Base-by-base conservation (phyloP, 1,140 invertebrate genomes). In the Lordiphosa clarofinis region DNA sequence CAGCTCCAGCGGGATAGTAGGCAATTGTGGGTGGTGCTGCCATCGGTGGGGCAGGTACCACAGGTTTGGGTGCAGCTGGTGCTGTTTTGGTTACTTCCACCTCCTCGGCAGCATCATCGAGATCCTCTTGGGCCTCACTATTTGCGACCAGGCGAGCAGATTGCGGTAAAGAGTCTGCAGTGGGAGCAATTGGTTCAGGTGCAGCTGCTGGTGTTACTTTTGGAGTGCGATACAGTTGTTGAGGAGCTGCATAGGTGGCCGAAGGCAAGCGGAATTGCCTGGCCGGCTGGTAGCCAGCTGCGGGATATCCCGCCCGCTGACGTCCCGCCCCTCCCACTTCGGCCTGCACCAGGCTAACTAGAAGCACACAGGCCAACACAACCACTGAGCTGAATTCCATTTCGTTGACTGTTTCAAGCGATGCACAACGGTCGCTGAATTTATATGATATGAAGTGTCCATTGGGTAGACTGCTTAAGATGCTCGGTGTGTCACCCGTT, bases 1-100 rank as follows among this genome's bases (percentile, higher is more conserved):
- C 62, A n/a, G 82, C 69, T 40, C 62, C 65, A 3, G 82, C 82
- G 7, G 82, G 82, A 61, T 81, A 86, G 42, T 86, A 86, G 24
- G 73, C 60, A 15, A 86, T 43, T 5, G 71, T 69, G 8, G 72
- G 72, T 5, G 58, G 66, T 6, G 35, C 31, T 0, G 48, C 21
- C 4, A 24, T 44, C 7, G 59, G 31, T 1, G 47, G 42, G 0
- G 48, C 54, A n/a, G 52, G 21, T 8, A 42, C 31, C 5, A 47
- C 46, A 0, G 43, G 36, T 10, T 40, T 28, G 24, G 24, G 21
- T 6, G 39, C 11, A 3, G 46, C 33, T 7, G 28, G 38, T 4
- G 43, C 19, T 4, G 57, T 21, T n/a, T 49, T 66, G 13, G 52
- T 46, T 10, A 70, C 54, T 7, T 66, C 48, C 24, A 81, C 71